Evolutionary conservation across 2,888 invertebrate genomes (phyloP).

Genomic region (Cylloceria caligata): DNA sequence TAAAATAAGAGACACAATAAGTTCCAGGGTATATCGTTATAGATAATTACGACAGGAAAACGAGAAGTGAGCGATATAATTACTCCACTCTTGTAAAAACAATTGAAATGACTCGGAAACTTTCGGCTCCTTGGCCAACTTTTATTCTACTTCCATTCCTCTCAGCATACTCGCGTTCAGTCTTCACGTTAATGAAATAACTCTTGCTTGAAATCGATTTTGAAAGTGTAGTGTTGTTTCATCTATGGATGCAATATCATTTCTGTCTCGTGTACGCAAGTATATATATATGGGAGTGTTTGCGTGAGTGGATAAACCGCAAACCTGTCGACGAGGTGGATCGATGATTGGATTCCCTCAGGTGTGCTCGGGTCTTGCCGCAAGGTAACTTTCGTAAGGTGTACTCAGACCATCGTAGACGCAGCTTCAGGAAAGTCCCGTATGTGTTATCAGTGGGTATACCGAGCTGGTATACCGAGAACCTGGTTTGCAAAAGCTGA

Average conservation of each 20-base stretch:
- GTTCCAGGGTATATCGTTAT: neutral
- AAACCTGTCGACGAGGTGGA: conserved; percentile 40
- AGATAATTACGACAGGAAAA: conserved; percentile 31
- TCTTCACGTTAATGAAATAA: conserved; percentile 56
- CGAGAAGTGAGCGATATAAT: conserved; percentile 38
- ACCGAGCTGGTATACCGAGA: conserved; percentile 13
- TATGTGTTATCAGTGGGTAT: conserved; percentile 13
- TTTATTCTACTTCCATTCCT: conserved; percentile 26
- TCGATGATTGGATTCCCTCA: conserved; percentile 57
- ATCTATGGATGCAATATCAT: conserved; percentile 2
- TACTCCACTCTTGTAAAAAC: conserved; percentile 39
- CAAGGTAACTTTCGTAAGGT: conserved; percentile 49
- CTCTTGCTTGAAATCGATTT: conserved; percentile 54
- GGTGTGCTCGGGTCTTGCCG: conserved; percentile 38
- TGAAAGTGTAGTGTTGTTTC: conserved; percentile 17
- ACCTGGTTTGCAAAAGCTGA: conserved; percentile 47
- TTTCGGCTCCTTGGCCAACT: conserved; percentile 27
- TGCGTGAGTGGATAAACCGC: conserved; percentile 36
- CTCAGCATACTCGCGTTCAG: conserved; percentile 19
- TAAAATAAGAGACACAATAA: neutral
- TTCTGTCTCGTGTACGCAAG: neutral
- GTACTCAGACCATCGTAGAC: conserved; percentile 13
- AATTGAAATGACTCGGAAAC: conserved; percentile 29
- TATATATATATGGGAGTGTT: conserved; percentile 1
- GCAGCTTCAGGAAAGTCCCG: conserved; percentile 7